Base-by-base conservation (phyloP, 2,797 vertebrate species). In the Xenops minutus region DNA sequence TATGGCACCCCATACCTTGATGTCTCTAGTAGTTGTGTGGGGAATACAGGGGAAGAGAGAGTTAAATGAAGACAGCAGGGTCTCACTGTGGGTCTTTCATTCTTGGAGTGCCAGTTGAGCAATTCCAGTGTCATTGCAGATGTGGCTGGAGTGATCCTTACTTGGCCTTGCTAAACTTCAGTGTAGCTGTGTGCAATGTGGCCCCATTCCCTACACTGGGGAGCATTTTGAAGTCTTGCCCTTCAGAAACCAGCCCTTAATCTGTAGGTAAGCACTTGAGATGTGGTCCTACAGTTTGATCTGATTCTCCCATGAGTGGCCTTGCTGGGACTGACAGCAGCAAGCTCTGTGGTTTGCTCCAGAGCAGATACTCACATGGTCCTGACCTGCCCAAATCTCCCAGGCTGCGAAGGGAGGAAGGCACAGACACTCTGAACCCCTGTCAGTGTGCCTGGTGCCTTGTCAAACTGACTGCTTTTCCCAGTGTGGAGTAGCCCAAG, bases 391-490 rank as follows among this genome's bases (percentile, higher is more conserved):
- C 51, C 3, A 49, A 3, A 56, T 66, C 39, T 78, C n/a, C 39
- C 34, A 32, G 36, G 12, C 30, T 72, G 52, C 27, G 4, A 26
- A 51, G 67, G 34, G 46, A 61, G 72, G 39, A 54, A 24, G 44
- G 44, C 5, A 5, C 54, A 43, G 76, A 8, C 4, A 2, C 36
- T 58, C 4, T 1, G 26, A 29, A 7, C 30, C 6, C 0, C 1
- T 13, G 44, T 54, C 29, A 1, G 29, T 37, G 81, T 43, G 34
- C 3, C 7, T 0, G 0, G 41, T 34, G 54, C 17, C 75, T 37
- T 23, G 29, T 30, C 2, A 5, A 39, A 55, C 63, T 54, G 63
- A 9, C 29, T 1, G 4, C 39, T 49, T 89, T 74, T 43, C 30
- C 62, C n/a, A 41, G 34, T 39, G 13, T 41, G 51, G 29, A 32